Conservation (phyloP, 2,888 invertebrate species). For the Parapristionchus giblindavisi region DNA sequence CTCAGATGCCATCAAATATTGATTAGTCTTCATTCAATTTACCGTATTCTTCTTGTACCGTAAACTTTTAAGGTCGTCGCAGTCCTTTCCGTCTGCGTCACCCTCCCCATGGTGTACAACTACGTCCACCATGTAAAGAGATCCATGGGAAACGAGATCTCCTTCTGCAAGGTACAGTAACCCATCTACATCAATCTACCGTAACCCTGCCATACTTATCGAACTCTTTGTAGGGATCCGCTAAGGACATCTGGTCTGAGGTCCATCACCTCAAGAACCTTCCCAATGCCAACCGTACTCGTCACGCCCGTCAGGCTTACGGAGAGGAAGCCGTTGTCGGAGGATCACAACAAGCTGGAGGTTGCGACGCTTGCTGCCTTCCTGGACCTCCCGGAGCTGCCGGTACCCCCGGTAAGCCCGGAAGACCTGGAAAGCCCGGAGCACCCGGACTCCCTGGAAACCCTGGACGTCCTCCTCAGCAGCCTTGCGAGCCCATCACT, state of each 20-base stretch:
- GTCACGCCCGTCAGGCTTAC: slow-evolving; percentile 34
- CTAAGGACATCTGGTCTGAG: slow-evolving; percentile 38
- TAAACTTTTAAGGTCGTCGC: too few relatives aligned
- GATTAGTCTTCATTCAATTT: background rate
- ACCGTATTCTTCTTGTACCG: slow-evolving; percentile 34
- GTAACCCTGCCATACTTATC: background rate
- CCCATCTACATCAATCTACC: background rate
- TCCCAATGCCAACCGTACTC: slow-evolving; percentile 35
- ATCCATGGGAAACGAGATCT: slow-evolving; percentile 65
- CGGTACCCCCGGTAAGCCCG: slow-evolving; percentile 64
- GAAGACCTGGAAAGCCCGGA: slow-evolving; percentile 60
- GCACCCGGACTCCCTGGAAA: slow-evolving; percentile 58
- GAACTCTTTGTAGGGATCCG: slow-evolving; percentile 23
- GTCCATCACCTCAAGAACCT: slow-evolving; percentile 38
- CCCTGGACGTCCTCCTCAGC: slow-evolving; percentile 66
- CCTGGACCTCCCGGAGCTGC: slow-evolving; percentile 63
- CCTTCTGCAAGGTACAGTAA: slow-evolving; percentile 61
- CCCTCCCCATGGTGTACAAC: slow-evolving; percentile 69
- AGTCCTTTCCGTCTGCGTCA: slow-evolving; percentile 42
- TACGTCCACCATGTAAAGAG: slow-evolving; percentile 66
- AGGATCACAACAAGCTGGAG: slow-evolving; percentile 1
- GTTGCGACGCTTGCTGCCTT: slow-evolving; percentile 57
- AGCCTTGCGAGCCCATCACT: slow-evolving; percentile 40
- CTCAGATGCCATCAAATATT: too few relatives aligned
- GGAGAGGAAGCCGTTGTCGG: slow-evolving; percentile 28